A percentile compares a stretch with the other conserved stretches of the same genome.
Conservation (phyloP, 2,113 vertebrate species). For the Dipodomys stephensi region DNA sequence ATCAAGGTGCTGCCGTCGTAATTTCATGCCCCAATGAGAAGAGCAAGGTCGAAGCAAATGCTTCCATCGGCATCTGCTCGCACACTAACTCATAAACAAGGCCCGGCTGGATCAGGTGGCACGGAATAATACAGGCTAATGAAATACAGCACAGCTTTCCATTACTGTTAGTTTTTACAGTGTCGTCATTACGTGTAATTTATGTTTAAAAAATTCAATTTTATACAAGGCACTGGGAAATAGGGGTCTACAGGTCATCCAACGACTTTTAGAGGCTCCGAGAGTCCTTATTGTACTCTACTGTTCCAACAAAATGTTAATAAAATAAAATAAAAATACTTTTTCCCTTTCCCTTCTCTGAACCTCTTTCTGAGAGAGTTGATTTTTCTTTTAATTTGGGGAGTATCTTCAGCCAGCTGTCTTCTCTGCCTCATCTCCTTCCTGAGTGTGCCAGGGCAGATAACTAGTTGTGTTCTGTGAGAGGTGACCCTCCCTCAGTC, state of each 20-base stretch:
- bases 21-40: slow-evolving; percentile 99
- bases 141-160: slow-evolving; percentile 99
- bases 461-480: slow-evolving; percentile 63
- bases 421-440: slow-evolving; percentile 66
- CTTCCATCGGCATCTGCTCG: slow-evolving; percentile 99
- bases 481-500: slow-evolving; percentile 81
- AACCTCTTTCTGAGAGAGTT: slow-evolving; percentile 70
- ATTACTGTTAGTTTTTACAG: slow-evolving; percentile 99
- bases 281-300: slow-evolving; percentile 88
- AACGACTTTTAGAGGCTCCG: slow-evolving; percentile 94
- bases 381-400: slow-evolving; percentile 82
- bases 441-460: slow-evolving; percentile 4
- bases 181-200: slow-evolving; percentile 99
- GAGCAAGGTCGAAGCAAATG: slow-evolving; percentile 99
- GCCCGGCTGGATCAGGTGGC: slow-evolving; percentile 99
- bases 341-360: slow-evolving; percentile 65
- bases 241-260: slow-evolving; percentile 97
- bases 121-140: slow-evolving; percentile 99
- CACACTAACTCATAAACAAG: slow-evolving; percentile 99
- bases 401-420: slow-evolving; percentile 73
- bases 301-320: slow-evolving; percentile 88
- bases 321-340: slow-evolving; percentile 85
- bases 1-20: slow-evolving; percentile 99
- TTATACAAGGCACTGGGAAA: slow-evolving; percentile 97
- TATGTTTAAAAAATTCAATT: slow-evolving; percentile 99